Percentiles rank a stretch among this genome's conserved stretches.
Conservation (phyloP, 2,113 vertebrate genomes). For the Phrynosoma platyrhinos region DNA sequence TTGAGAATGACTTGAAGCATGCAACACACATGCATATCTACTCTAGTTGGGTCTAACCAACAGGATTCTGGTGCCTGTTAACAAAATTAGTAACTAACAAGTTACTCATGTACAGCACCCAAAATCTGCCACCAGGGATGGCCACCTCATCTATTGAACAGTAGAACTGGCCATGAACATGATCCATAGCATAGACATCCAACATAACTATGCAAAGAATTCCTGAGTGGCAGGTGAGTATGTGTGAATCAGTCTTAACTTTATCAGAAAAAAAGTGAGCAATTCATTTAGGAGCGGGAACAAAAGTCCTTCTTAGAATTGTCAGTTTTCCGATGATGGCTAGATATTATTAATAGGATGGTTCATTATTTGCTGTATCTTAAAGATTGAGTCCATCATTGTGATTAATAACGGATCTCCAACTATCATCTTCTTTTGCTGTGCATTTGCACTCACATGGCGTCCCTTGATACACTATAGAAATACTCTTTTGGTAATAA, state of each 20-base stretch:
- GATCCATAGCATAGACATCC: background rate
- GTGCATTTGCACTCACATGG: slow-evolving; percentile 61
- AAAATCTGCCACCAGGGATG: too few relatives aligned
- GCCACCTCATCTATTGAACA: too few relatives aligned
- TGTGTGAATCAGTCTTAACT: background rate
- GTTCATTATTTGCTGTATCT: slow-evolving; percentile 75
- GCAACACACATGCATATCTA: too few relatives aligned
- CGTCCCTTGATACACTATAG: slow-evolving; percentile 78
- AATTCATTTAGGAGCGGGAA: slow-evolving; percentile 43
- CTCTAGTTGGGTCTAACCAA: too few relatives aligned
- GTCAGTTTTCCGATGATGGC: slow-evolving; percentile 45
- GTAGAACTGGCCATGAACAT: too few relatives aligned
- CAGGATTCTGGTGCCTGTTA: too few relatives aligned
- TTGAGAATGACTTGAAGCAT: too few relatives aligned
- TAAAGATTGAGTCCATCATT: slow-evolving; percentile 72
- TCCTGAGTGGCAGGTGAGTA: background rate
- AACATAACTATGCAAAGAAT: background rate
- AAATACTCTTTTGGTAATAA: slow-evolving; percentile 77
- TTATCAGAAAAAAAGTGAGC: background rate
- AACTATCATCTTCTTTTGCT: slow-evolving; percentile 85
- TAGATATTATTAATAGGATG: slow-evolving; percentile 65
- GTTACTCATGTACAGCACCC: too few relatives aligned
- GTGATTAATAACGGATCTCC: slow-evolving; percentile 90
- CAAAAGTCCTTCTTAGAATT: slow-evolving; percentile 46
- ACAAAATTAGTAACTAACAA: too few relatives aligned